Evolutionary conservation across 2,113 vertebrate genomes (phyloP), one percentile per base, ranked within the genome.

Genomic region (Regulus satrapa): DNA sequence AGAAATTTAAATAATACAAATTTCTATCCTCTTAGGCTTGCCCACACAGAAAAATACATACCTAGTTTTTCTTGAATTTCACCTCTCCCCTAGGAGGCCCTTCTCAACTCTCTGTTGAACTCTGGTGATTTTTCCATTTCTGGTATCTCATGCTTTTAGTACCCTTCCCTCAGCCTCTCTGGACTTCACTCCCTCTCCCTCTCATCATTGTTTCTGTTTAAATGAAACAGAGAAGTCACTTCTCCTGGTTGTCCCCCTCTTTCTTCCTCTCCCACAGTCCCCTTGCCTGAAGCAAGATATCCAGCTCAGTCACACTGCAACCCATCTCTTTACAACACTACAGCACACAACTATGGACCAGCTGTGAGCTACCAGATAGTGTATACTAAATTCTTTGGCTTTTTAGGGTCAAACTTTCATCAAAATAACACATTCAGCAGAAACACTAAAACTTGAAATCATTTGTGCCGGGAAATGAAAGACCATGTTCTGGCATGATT

Each of bases 391-490:
- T 82, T 62, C 28, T 54, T 93, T 55, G 41, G 21, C 34, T 46
- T 66, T 21, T 46, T 73, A 58, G 25, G 18, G 66, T 75, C 45
- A 89, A 86, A 38, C 40, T 72, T 95, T 72, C 63, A 87, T 59
- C 11, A 14, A 83, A 88, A 88, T 59, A 66, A 16, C 48, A 51
- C 38, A 40, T 73, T 82, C 38, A 88, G 55, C 43, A 83, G 80
- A 62, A 85, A 59, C 19, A 59, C 21, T 71, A 10, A 83, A 88
- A 56, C 63, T 79, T 54, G 40, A 88, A 93, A 77, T 89, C 1
- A 1, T 59, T 76, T 46, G 45, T 69, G 46, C 38, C 0, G 0
- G 67, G 67, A 83, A 87, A 67, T 1, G 1, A 59, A 92, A 77
- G 63, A 51, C 24, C 13, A 9, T 52, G 25, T 88, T 90, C 74